These are phyloP conservation scores for Eulithis prunata DNA, from an alignment of 2,888 invertebrate species.

Conservation along the genomic window DNA sequence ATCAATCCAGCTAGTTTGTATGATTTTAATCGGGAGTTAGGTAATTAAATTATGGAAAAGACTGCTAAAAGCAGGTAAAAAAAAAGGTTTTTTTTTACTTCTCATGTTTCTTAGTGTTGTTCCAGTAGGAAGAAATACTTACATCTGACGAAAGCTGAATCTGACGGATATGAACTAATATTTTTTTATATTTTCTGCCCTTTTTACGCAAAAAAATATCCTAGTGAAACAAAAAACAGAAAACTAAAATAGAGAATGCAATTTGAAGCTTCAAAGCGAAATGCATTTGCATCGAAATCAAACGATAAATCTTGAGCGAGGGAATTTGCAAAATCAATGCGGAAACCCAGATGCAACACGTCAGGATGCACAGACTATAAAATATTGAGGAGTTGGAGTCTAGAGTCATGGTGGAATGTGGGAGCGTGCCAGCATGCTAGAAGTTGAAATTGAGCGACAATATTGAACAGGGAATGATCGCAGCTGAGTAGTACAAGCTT, in stretches of 20 bases:
- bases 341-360: conserved; percentile 34
- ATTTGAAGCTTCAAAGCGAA: background rate
- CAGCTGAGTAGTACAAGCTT: too few relatives aligned
- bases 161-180: too few relatives aligned
- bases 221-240: background rate
- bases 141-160: too few relatives aligned
- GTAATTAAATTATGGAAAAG: too few relatives aligned
- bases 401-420: conserved; percentile 22
- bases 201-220: background rate
- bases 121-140: too few relatives aligned
- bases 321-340: conserved; percentile 21
- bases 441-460: conserved; percentile 10
- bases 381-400: conserved; percentile 30
- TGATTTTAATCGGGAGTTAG: background rate
- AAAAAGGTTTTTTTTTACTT: too few relatives aligned
- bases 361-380: conserved; percentile 35
- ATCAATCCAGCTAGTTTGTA: background rate
- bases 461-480: background rate
- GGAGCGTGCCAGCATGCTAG: conserved; percentile 36
- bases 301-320: conserved; percentile 1
- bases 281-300: conserved; percentile 3
- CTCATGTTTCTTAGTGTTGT: too few relatives aligned
- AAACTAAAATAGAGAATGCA: background rate
- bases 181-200: too few relatives aligned
- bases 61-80: too few relatives aligned